Base-by-base conservation (phyloP, 2,888 invertebrate genomes). In the Papilio gigon region DNA sequence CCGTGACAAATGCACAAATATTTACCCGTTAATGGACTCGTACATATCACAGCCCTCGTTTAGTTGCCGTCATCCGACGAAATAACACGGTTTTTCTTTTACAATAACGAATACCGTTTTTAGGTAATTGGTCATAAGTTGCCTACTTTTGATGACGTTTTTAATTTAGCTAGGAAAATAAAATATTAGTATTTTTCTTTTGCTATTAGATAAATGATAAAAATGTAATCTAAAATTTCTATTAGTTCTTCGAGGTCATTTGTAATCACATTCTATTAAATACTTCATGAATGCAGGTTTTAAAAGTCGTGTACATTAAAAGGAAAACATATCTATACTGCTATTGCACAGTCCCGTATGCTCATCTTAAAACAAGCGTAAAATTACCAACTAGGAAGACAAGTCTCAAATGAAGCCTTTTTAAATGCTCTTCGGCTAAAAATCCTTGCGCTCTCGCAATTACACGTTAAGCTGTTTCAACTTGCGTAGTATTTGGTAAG, bases 11-110 rank as follows among this genome's bases (percentile, higher is more conserved):
- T 81, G 79, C 76, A 78, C 85, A 85, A 89, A 89, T 88, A 87
- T 90, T 89, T 88, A 72, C 71, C 73, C 80, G 79, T 81, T 88
- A 87, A 88, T 88, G 84, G 82, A 82, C 77, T 79, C 77, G 74
- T 74, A 80, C 81, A 83, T 77, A 84, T 82, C 80, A 82, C 75
- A 73, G 75, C 75, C 77, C 75, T 72, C 77, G 76, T 78, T 80
- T 79, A 80, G 80, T 80, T 79, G 73, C 74, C 74, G 56, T 66
- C 61, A 42, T 37, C 35, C 30, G 56, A 40, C 27, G 42, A 62
- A 30, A 60, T 63, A 63, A 62, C 62, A 68, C 30, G 12, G 44
- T 5, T 50, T 65, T 60, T 60, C 40, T 42, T 60, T 59, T 65
- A 65, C 60, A 65, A 40, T 53, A 60, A 60, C 35, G 33, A 33